Percentiles rank a stretch among this genome's conserved stretches.
phyloP scores from a whole-genome alignment of 2,113 vertebrate species.

The Ameiurus melas region DNA sequence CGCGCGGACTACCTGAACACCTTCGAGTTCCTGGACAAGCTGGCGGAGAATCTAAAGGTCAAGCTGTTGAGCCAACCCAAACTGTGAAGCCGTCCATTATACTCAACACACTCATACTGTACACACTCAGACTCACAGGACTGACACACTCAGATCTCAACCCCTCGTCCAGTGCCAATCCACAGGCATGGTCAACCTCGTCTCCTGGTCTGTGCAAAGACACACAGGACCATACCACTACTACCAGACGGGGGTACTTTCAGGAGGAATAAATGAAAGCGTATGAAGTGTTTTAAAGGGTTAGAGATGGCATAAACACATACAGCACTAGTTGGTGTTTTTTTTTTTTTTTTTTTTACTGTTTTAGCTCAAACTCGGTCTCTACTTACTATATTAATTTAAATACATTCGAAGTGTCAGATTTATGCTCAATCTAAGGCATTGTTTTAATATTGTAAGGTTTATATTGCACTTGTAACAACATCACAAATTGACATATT shows the following conservation, averaged over 20 bases:
- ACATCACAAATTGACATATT: constrained; percentile 18
- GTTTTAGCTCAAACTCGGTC: neutral
- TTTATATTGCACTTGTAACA: constrained; percentile 38
- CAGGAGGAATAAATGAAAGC: constrained; percentile 7
- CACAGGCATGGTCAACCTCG: neutral
- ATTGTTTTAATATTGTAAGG: neutral
- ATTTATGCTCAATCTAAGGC: neutral
- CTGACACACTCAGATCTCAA: constrained; percentile 8
- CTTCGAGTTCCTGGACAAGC: constrained; percentile 96
- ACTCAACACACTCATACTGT: constrained; percentile 4
- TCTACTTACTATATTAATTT: neutral
- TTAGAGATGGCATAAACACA: neutral
- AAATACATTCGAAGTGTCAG: neutral
- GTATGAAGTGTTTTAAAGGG: constrained; percentile 7
- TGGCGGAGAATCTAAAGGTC: constrained; percentile 88
- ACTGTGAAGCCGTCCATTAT: constrained; percentile 69
- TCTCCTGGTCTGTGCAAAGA: constrained; percentile 16
- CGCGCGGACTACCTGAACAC: constrained; percentile 94
- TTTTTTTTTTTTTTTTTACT: neutral
- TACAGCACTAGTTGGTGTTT: neutral
- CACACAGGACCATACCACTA: constrained; percentile 27
- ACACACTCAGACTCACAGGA: constrained; percentile 9
- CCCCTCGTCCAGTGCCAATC: neutral
- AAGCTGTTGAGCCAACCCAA: constrained; percentile 83
- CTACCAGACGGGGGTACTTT: constrained; percentile 29